Conservation (phyloP, 1,140 invertebrate genomes). For the Metaphire vulgaris region DNA sequence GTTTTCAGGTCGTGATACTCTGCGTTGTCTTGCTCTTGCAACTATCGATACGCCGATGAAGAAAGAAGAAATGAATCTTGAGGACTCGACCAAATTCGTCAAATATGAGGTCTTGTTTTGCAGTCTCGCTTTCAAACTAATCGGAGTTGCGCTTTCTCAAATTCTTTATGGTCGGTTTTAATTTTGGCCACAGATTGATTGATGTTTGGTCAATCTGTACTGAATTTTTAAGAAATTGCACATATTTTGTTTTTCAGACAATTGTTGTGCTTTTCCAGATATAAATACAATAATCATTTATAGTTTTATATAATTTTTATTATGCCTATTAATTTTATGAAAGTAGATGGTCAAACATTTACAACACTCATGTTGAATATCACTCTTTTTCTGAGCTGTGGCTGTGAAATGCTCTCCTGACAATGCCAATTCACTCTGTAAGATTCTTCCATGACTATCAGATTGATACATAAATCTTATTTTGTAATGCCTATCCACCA, state of each 20-base stretch:
- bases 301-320: too few species aligned
- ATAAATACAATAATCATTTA: not conserved
- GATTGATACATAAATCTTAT: too few species aligned
- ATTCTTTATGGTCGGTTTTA: not conserved
- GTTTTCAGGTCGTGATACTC: conserved; percentile 70
- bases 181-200: not conserved
- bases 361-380: too few species aligned
- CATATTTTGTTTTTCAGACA: not conserved
- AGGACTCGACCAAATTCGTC: conserved; percentile 80
- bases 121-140: not conserved
- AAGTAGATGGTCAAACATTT: too few species aligned
- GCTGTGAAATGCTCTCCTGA: too few species aligned
- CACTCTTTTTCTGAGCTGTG: too few species aligned
- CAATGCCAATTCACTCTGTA: too few species aligned
- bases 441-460: too few species aligned
- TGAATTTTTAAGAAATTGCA: not conserved
- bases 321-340: too few species aligned
- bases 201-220: not conserved
- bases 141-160: too few species aligned
- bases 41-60: conserved; percentile 85
- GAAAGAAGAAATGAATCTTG: conserved; percentile 83
- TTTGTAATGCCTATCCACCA: too few species aligned
- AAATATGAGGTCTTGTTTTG: conserved; percentile 14
- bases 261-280: not conserved
- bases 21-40: conserved; percentile 93